A percentile compares a stretch with the other conserved stretches of the same genome.
Conservation (phyloP, 2,113 vertebrate species). For the Pterocles orientalis region DNA sequence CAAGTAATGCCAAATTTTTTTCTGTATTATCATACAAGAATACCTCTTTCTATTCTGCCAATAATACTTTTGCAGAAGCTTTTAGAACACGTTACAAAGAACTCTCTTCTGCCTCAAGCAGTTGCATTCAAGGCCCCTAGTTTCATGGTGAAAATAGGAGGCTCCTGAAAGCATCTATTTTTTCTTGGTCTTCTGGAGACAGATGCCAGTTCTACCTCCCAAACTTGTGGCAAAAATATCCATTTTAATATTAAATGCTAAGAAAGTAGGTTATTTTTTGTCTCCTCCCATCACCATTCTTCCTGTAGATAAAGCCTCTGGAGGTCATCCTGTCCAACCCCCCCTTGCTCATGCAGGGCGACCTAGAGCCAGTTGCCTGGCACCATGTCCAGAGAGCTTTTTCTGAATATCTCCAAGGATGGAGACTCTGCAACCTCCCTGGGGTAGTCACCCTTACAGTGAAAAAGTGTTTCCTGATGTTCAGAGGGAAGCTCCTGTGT, state of each 20-base stretch:
- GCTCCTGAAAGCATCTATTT: background rate
- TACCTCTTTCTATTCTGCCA: background rate
- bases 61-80: background rate
- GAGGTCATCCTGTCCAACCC: background rate
- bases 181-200: background rate
- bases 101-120: background rate
- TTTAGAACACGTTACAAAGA: background rate
- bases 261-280: background rate
- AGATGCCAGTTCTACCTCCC: background rate
- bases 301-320: background rate
- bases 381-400: too few relatives aligned
- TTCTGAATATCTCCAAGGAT: too few relatives aligned
- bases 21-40: background rate
- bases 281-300: fast-evolving
- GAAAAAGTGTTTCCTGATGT: background rate
- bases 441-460: background rate
- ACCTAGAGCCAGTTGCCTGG: background rate
- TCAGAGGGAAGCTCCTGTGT: background rate
- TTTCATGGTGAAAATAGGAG: background rate
- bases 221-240: background rate
- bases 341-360: background rate
- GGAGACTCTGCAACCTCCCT: too few relatives aligned
- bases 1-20: background rate
- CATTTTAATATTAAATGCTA: background rate
- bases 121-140: background rate